Conservation (phyloP, 1,140 invertebrate species). For the Acromyrmex charruanus region DNA sequence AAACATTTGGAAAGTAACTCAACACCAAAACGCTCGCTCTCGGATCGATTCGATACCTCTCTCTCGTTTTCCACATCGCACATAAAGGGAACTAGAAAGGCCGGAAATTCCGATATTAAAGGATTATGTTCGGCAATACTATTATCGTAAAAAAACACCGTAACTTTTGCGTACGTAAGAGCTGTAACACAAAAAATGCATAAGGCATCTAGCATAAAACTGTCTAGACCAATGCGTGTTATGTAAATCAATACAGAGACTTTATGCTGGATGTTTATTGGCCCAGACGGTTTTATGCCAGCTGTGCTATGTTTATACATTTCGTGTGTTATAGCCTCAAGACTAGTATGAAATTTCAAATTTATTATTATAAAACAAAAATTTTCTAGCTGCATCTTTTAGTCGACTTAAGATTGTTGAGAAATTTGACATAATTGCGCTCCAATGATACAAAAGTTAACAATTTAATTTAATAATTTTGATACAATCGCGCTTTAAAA, state of each 20-base stretch:
- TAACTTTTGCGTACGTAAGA: background rate
- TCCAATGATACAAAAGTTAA: background rate
- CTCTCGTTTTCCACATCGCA: background rate
- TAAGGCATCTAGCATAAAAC: no score
- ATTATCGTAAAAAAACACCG: conserved; percentile 10
- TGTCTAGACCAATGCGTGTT: no score
- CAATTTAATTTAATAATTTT: background rate
- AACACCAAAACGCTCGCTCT: background rate
- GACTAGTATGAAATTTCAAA: background rate
- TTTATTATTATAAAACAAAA: background rate
- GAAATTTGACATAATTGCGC: background rate
- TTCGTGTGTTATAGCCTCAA: no score
- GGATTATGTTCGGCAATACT: background rate
- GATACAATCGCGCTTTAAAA: background rate
- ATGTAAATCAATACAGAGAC: no score
- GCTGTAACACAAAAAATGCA: no score
- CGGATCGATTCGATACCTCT: background rate
- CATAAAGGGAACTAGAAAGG: background rate
- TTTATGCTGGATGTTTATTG: no score
- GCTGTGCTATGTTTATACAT: no score
- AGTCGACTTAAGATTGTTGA: background rate
- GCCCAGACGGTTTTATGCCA: no score
- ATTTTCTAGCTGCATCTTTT: background rate
- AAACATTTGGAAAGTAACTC: conserved; percentile 33
- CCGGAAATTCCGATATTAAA: background rate